A percentile compares a stretch with the other conserved stretches of the same genome.
phyloP scores from a whole-genome alignment of 2,113 vertebrate genomes.

The Panurus biarmicus region DNA sequence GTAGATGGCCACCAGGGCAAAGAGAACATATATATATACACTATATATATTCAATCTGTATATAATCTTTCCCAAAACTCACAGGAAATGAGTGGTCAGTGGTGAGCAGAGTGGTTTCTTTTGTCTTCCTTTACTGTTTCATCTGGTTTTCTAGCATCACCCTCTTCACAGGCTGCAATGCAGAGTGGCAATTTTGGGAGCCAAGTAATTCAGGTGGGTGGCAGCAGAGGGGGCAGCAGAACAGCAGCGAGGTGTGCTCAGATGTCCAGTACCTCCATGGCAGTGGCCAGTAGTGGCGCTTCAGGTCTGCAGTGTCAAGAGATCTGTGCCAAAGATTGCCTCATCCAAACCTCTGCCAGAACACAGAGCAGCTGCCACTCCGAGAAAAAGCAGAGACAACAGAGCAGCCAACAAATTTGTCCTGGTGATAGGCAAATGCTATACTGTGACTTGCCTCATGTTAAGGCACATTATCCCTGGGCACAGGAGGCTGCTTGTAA shows the following conservation, averaged over 20 bases:
- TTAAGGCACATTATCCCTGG: not conserved
- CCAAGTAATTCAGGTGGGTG: not conserved
- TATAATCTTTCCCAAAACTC: not conserved
- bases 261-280: not conserved
- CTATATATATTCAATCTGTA: not conserved
- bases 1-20: not conserved
- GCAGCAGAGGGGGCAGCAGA: not conserved
- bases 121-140: not conserved
- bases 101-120: not conserved
- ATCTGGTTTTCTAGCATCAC: not conserved
- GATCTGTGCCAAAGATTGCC: not conserved
- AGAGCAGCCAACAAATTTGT: not conserved
- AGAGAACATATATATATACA: not conserved
- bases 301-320: not conserved
- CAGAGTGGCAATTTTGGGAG: not conserved
- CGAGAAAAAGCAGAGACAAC: not conserved
- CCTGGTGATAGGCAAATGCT: not conserved
- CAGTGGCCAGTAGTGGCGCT: accelerated
- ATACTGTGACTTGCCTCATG: not conserved
- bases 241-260: accelerated
- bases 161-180: not conserved
- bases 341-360: not conserved
- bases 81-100: not conserved
- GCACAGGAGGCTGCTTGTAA: accelerated
- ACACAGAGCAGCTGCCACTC: not conserved